Base-by-base conservation (phyloP, 2,113 vertebrate species). In the Melanerpes aurifrons region DNA sequence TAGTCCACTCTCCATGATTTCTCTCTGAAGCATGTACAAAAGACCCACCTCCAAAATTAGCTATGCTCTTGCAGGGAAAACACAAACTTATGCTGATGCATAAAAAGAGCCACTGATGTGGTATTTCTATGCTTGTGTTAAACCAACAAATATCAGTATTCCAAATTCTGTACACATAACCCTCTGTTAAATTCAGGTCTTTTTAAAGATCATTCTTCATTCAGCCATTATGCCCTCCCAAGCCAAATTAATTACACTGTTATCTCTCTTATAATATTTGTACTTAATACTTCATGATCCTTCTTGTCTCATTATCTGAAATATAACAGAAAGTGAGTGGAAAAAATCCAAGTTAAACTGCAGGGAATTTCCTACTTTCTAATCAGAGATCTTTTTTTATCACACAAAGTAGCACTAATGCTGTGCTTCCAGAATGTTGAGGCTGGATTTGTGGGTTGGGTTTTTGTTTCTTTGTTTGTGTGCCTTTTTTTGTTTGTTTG, bases 291-390 rank as follows among this genome's bases (percentile, higher is more conserved):
- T 32, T 87, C 66, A 48, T 71, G 76, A 81, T 82, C 26, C 28
- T 86, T 70, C 43, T 68, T 80, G 45, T 64, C 64, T 94, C 35
- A 26, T 87, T 86, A 74, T 54, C 72, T 83, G 64, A 80, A 77
- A 77, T 76, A 54, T 29, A 80, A 87, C 29, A 29, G 31, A 87
- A 85, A 75, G 19, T 18, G 21, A 70, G 32, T 48, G 16, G 15
- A 94, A 89, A 85, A 87, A 84, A 73, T 19, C 7, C 68, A 71
- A 17, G 20, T 82, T 82, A 77, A 89, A 87, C 64, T 80, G 47
- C 64, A 63, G 31, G 35, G 17, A 74, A 89, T 61, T 75, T 94
- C 61, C 64, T 89, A 57, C 64, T 92, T 80, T 80, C 37, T 95
- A 70, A 76, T 89, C 57, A 91, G 50, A 80, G 24, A 63, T 57